Percentiles rank a stretch among this genome's conserved stretches.
These are phyloP conservation scores for Drosophila limbata DNA, from an alignment of 2,888 invertebrate genomes.

Conservation along the genomic window DNA sequence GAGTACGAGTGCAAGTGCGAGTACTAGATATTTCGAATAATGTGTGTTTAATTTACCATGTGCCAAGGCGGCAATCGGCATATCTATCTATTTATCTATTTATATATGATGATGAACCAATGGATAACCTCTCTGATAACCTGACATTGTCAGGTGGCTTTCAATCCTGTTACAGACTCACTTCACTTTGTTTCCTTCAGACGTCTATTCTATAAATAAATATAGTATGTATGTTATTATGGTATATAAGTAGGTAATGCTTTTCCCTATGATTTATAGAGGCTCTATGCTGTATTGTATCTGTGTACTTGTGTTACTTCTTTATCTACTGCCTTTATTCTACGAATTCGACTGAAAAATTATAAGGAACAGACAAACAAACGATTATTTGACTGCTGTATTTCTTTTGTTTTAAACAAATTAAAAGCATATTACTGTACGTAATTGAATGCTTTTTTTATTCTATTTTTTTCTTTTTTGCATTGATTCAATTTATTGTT, in stretches of 20 bases:
- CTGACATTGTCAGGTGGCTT: slow-evolving; percentile 14
- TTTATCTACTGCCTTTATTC: slow-evolving; percentile 23
- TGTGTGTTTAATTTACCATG: slow-evolving; percentile 55
- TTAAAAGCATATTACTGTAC: slow-evolving; percentile 36
- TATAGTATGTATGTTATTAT: too few species aligned
- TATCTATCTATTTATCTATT: slow-evolving; percentile 22
- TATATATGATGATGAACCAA: slow-evolving; percentile 10
- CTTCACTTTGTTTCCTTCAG: slow-evolving; percentile 7
- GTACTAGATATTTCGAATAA: slow-evolving; percentile 18
- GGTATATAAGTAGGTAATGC: slow-evolving; percentile 6
- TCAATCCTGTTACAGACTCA: slow-evolving; percentile 4
- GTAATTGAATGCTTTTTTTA: slow-evolving; percentile 41
- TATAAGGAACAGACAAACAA: slow-evolving; percentile 4
- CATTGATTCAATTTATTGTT: neutral
- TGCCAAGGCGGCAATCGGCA: slow-evolving; percentile 38
- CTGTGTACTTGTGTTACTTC: slow-evolving; percentile 11
- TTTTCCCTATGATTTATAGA: slow-evolving; percentile 22
- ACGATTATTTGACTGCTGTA: slow-evolving; percentile 23
- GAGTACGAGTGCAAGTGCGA: neutral
- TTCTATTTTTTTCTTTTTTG: neutral
- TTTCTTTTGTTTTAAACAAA: slow-evolving; percentile 32
- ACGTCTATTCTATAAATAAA: slow-evolving; percentile 12
- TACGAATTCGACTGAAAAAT: slow-evolving; percentile 15
- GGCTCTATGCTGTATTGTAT: slow-evolving; percentile 1
- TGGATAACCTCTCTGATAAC: slow-evolving; percentile 17